phyloP scores from a whole-genome alignment of 64 coral and sea anemone genomes.

The Stichodactyla mertensii region DNA sequence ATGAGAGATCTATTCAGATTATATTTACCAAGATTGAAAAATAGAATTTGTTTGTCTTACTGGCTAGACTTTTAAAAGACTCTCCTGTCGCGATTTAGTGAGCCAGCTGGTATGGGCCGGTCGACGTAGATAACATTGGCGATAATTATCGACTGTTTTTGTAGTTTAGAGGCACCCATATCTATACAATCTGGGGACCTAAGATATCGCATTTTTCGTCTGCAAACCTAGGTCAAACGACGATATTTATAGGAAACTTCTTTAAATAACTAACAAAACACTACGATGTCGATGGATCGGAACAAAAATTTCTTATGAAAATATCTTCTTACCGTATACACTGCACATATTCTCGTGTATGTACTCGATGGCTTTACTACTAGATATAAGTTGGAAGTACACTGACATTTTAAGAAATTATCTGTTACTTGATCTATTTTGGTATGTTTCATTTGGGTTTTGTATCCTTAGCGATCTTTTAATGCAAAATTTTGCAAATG shows the following conservation, averaged over 20 bases:
- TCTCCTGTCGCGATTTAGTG: background rate
- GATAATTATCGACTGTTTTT: conserved; percentile 2
- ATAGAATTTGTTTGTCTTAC: background rate
- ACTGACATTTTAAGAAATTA: too few relatives aligned
- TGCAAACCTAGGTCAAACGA: background rate
- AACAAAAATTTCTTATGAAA: too few relatives aligned
- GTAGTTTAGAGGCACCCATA: background rate
- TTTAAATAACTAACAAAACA: background rate
- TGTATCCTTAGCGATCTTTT: too few relatives aligned
- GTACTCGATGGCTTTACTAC: too few relatives aligned
- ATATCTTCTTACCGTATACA: too few relatives aligned
- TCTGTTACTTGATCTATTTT: too few relatives aligned
- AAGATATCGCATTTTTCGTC: background rate
- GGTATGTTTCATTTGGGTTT: too few relatives aligned
- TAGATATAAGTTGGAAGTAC: too few relatives aligned
- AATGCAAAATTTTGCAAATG: too few relatives aligned
- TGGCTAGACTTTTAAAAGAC: background rate
- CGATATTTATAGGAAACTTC: background rate
- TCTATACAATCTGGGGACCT: background rate
- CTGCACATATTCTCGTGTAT: too few relatives aligned
- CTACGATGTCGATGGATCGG: too few relatives aligned
- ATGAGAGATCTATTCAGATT: background rate
- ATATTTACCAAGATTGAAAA: background rate
- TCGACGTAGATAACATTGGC: background rate
- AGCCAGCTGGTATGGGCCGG: background rate